These are phyloP conservation scores for Brachionus rubens DNA, from an alignment of 1,140 invertebrate genomes.

Conservation along the genomic window DNA sequence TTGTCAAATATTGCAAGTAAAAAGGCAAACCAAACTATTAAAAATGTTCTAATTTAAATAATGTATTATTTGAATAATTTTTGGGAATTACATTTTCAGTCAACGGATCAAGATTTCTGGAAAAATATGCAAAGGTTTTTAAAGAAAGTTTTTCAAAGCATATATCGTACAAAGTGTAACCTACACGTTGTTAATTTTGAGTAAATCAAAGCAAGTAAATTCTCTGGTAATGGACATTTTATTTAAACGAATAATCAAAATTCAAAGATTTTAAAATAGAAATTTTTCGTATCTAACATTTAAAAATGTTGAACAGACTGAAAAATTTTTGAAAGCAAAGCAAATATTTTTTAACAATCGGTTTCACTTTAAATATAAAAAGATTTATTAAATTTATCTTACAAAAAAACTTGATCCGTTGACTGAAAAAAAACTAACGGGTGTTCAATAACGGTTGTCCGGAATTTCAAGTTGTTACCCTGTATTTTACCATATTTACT, in stretches of 20 bases:
- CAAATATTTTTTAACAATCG: too few relatives aligned
- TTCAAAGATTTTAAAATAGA: neutral
- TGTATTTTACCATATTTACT: too few relatives aligned
- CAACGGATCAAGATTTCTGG: conserved; percentile 86
- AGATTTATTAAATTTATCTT: too few relatives aligned
- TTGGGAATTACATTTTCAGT: conserved; percentile 86
- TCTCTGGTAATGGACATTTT: conserved; percentile 46
- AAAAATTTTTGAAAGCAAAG: too few relatives aligned
- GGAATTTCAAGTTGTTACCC: too few relatives aligned
- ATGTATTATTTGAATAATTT: neutral
- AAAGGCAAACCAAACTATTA: conserved; percentile 87
- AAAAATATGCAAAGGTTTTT: conserved; percentile 55
- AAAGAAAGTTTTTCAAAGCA: neutral
- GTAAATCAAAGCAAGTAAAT: conserved; percentile 68
- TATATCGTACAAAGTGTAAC: too few relatives aligned
- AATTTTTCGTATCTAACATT: neutral
- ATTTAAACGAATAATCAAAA: neutral
- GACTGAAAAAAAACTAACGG: too few relatives aligned
- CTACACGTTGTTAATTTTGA: conserved; percentile 93
- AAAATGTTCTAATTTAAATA: neutral
- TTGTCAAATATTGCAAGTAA: conserved; percentile 93
- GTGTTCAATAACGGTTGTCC: too few relatives aligned
- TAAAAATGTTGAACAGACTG: neutral
- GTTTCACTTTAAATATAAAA: too few relatives aligned
- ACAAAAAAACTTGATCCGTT: too few relatives aligned